Evolutionary conservation across 2,797 vertebrate genomes (phyloP).

Genomic region (Bradypodion ventrale): DNA sequence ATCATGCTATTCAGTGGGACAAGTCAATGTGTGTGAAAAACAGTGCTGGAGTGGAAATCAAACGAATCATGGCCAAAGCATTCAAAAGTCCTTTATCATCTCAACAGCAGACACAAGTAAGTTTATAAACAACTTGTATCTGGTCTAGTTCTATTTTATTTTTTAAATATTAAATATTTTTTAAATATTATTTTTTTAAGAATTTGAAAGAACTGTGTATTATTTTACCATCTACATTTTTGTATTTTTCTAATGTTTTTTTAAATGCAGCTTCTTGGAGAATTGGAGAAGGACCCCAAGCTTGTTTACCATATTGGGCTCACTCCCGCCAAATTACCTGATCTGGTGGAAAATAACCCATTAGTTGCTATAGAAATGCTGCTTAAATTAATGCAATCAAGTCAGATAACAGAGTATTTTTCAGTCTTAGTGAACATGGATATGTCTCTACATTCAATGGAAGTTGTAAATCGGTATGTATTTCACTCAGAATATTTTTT

Average conservation of each 20-base stretch:
- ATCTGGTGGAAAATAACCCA: conserved; percentile 98
- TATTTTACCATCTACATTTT: not conserved
- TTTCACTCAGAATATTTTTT: not conserved
- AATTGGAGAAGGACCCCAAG: conserved; percentile 96
- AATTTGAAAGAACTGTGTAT: not conserved
- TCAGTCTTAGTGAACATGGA: conserved; percentile 99
- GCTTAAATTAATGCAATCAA: conserved; percentile 98
- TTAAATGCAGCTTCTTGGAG: conserved; percentile 86
- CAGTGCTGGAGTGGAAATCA: conserved; percentile 95
- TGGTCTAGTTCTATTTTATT: not conserved
- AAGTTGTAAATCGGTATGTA: conserved; percentile 96
- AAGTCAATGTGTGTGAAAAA: conserved; percentile 97
- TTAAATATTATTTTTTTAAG: too few species aligned
- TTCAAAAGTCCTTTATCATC: conserved; percentile 97
- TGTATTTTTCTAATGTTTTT: not conserved
- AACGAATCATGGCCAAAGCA: conserved; percentile 97
- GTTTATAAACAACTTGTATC: not conserved
- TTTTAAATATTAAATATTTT: too few species aligned
- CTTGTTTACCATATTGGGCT: conserved; percentile 97
- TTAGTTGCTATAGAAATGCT: conserved; percentile 98
- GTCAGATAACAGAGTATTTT: conserved; percentile 98
- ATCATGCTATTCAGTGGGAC: conserved; percentile 94
- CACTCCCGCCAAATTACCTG: conserved; percentile 92
- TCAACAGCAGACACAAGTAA: conserved; percentile 93
- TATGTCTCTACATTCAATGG: conserved; percentile 99